These are phyloP conservation scores for Anisognathus igniventris DNA, from an alignment of 2,797 vertebrate genomes.

Conservation along the genomic window DNA sequence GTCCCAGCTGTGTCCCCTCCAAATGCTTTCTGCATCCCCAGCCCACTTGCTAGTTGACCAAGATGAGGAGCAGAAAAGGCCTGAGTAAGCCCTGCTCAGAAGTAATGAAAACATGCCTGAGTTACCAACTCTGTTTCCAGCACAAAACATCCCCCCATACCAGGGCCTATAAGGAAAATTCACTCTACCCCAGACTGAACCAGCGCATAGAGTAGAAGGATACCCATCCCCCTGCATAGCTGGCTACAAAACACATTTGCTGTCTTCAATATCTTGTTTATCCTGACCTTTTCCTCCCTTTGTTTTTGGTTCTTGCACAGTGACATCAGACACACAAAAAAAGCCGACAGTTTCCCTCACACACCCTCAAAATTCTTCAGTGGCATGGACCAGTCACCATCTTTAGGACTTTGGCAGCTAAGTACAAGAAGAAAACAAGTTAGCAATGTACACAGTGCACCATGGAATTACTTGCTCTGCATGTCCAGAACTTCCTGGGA, in stretches of 20 bases:
- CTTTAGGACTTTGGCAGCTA: neutral
- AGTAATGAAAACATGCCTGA: neutral
- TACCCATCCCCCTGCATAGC: neutral
- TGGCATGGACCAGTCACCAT: neutral
- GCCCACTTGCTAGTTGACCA: too few relatives aligned
- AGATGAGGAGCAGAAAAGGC: neutral
- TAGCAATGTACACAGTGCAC: rapidly evolving
- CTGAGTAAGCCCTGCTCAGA: neutral
- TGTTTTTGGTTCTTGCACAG: neutral
- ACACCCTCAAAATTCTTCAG: neutral
- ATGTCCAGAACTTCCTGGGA: rapidly evolving
- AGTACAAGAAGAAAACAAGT: neutral
- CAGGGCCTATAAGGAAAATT: neutral
- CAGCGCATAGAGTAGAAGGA: neutral
- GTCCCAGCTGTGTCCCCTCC: neutral
- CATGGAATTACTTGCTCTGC: neutral
- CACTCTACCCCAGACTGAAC: neutral
- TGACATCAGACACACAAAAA: neutral
- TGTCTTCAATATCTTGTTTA: conserved; percentile 12
- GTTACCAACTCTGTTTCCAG: neutral
- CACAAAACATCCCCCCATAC: neutral
- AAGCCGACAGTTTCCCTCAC: neutral
- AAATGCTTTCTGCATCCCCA: neutral
- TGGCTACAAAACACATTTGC: neutral
- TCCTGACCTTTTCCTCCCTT: conserved; percentile 8